These are phyloP conservation scores for Drosophila parabipectinata DNA, from an alignment of 1,140 invertebrate genomes.

Conservation along the genomic window DNA sequence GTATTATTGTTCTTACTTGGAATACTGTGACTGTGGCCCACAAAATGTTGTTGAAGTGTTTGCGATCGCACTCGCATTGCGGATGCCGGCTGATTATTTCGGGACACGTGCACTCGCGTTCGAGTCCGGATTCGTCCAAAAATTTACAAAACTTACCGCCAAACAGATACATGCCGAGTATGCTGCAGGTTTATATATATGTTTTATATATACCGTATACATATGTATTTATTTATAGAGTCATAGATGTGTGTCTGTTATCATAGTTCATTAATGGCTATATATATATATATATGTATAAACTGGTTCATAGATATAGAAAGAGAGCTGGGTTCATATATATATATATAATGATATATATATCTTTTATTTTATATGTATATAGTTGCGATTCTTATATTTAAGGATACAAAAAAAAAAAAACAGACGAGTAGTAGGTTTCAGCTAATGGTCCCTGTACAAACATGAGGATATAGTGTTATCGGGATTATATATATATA, in stretches of 20 bases:
- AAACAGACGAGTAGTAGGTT: constrained; percentile 42
- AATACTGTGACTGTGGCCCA: constrained; percentile 98
- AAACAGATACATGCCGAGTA: constrained; percentile 99
- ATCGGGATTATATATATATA: constrained; percentile 4
- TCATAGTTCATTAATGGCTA: constrained; percentile 58
- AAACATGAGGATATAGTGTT: constrained; percentile 17
- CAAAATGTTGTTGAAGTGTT: constrained; percentile 98
- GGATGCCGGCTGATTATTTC: constrained; percentile 94
- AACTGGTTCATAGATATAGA: constrained; percentile 65
- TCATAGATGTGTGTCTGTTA: constrained; percentile 46
- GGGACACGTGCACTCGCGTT: constrained; percentile 94
- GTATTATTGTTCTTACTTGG: constrained; percentile 90
- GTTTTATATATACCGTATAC: constrained; percentile 71
- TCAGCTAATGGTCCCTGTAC: constrained; percentile 40
- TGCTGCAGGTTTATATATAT: constrained; percentile 88
- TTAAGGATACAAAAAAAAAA: constrained; percentile 26
- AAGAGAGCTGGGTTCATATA: constrained; percentile 34
- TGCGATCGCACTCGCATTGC: constrained; percentile 96
- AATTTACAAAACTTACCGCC: constrained; percentile 99
- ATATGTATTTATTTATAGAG: constrained; percentile 61
- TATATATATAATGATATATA: constrained; percentile 32
- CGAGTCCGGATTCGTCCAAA: constrained; percentile 93
- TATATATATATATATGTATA: constrained; percentile 44
- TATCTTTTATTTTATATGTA: constrained; percentile 22
- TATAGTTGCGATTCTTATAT: constrained; percentile 46